These are phyloP conservation scores for Podotricha telesiphe DNA, from an alignment of 2,888 invertebrate species.

Conservation along the genomic window DNA sequence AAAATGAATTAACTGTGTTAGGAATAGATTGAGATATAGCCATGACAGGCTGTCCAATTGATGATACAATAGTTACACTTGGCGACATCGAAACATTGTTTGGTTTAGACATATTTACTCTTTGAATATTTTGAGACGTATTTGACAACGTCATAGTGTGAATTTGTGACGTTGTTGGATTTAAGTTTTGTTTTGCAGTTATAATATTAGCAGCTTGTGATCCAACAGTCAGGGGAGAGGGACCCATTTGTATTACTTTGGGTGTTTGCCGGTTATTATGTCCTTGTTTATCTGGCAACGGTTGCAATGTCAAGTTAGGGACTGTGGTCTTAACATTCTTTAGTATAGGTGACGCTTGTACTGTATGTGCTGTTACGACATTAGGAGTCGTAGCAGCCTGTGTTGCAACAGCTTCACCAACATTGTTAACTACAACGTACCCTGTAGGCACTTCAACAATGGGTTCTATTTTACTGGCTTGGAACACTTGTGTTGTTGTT, in stretches of 20 bases:
- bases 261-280: conserved; percentile 70
- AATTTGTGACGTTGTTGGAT: conserved; percentile 79
- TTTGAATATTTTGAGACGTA: conserved; percentile 66
- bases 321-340: conserved; percentile 72
- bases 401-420: conserved; percentile 71
- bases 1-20: conserved; percentile 64
- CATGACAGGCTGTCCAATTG: conserved; percentile 78
- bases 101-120: conserved; percentile 65
- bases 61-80: conserved; percentile 75
- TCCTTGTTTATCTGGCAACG: conserved; percentile 71
- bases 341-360: conserved; percentile 70
- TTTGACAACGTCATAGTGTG: conserved; percentile 73
- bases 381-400: conserved; percentile 64
- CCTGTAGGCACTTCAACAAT: conserved; percentile 89
- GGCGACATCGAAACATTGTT: conserved; percentile 73
- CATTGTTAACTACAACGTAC: conserved; percentile 87
- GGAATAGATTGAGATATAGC: conserved; percentile 77
- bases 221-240: conserved; percentile 59
- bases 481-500: conserved; percentile 92
- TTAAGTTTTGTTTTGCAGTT: conserved; percentile 70
- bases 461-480: conserved; percentile 93
- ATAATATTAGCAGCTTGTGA: conserved; percentile 66
- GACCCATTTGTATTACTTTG: conserved; percentile 77
- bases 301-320: conserved; percentile 78
- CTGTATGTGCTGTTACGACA: conserved; percentile 71